A percentile compares a stretch with the other conserved stretches of the same genome.
These are phyloP conservation scores for Ophion costatus DNA, from an alignment of 2,888 invertebrate species.

Conservation along the genomic window DNA sequence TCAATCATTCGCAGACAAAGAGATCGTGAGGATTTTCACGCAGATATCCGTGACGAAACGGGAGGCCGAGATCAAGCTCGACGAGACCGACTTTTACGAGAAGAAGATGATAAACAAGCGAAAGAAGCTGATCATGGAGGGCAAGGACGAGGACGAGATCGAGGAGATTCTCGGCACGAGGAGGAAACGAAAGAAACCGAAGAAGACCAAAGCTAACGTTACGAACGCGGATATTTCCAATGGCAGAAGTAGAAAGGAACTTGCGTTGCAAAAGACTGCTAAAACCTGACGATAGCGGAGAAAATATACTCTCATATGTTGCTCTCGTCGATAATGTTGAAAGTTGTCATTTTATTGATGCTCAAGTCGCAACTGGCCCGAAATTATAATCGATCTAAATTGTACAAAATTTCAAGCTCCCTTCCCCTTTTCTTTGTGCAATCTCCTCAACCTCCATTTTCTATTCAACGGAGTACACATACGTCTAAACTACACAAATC, in stretches of 20 bases:
- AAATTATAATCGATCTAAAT: constrained; percentile 34
- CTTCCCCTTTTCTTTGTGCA: neutral
- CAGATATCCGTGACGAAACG: constrained; percentile 96
- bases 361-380: constrained; percentile 48
- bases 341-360: constrained; percentile 49
- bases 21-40: constrained; percentile 95
- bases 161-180: constrained; percentile 85
- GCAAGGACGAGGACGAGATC: constrained; percentile 92
- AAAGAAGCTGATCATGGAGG: constrained; percentile 94
- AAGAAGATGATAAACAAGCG: constrained; percentile 93
- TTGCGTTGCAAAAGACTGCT: neutral
- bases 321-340: neutral
- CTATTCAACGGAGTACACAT: neutral
- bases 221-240: constrained; percentile 17
- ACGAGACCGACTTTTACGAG: constrained; percentile 96
- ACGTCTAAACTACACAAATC: neutral
- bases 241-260: neutral
- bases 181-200: constrained; percentile 77
- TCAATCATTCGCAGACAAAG: constrained; percentile 92
- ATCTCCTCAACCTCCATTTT: neutral
- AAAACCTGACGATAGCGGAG: constrained; percentile 32
- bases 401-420: constrained; percentile 33
- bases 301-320: neutral
- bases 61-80: constrained; percentile 96
- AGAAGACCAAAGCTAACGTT: constrained; percentile 63